Conservation (phyloP, 2,113 vertebrate species). For the Ahaetulla prasina region DNA sequence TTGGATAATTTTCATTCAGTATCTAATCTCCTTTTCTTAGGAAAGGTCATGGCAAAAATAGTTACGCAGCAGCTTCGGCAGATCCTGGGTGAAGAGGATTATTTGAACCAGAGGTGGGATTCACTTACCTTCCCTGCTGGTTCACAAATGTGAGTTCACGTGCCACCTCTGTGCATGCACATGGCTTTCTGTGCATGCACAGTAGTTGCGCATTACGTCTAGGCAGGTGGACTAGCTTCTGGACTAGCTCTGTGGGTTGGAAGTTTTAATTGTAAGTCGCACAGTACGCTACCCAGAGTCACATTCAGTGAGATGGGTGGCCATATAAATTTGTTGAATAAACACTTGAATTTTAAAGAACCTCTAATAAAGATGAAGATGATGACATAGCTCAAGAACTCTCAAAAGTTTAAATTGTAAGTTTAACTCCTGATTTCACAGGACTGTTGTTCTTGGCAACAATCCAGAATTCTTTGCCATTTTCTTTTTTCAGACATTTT, state of each 20-base stretch:
- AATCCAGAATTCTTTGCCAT: background rate
- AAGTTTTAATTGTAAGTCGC: background rate
- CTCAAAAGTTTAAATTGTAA: background rate
- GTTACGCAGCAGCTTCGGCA: background rate
- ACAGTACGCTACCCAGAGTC: background rate
- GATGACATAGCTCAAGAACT: background rate
- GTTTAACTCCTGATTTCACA: background rate
- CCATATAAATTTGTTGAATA: background rate
- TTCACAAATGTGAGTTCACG: too few species aligned
- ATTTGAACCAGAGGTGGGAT: background rate
- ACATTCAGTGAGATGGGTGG: background rate
- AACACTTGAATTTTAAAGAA: background rate
- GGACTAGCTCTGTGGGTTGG: background rate
- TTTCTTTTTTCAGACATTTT: background rate
- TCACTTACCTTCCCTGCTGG: too few species aligned
- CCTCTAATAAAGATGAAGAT: background rate
- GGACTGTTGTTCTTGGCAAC: background rate
- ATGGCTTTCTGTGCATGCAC: too few species aligned
- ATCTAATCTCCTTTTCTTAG: background rate
- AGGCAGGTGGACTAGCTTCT: background rate
- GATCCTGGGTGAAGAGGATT: background rate
- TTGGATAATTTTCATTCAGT: background rate
- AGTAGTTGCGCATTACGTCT: too few species aligned
- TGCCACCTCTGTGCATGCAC: too few species aligned
- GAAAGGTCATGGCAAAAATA: background rate